These are phyloP conservation scores for Tenthredo amoena DNA, from an alignment of 2,888 invertebrate species.

Conservation along the genomic window DNA sequence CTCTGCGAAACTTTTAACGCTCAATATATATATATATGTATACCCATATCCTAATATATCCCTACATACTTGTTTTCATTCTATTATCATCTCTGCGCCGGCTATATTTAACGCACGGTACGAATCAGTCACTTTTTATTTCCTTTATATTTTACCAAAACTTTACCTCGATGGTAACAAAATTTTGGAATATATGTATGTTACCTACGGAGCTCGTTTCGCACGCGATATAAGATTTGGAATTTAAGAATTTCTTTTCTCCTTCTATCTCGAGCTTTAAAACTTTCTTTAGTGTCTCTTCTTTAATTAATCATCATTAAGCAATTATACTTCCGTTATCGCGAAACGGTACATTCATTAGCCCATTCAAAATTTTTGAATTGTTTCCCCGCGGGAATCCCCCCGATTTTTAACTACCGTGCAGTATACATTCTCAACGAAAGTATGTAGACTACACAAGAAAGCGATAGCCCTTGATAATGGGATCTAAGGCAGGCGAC, in stretches of 20 bases:
- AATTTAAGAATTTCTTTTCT: not conserved
- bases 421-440: not conserved
- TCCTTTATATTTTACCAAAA: not conserved
- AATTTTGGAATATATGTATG: not conserved
- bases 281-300: not conserved
- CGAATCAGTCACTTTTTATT: conserved; percentile 1
- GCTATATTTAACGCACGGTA: conserved; percentile 38
- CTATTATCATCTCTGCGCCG: not conserved
- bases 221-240: not conserved
- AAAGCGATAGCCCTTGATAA: conserved; percentile 37
- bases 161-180: not conserved
- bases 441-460: not conserved
- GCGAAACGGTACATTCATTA: not conserved
- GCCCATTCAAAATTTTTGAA: not conserved
- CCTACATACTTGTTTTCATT: conserved; percentile 27
- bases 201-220: no score
- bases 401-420: not conserved
- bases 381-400: not conserved
- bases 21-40: not conserved
- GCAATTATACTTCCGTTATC: not conserved
- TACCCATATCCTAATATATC: not conserved
- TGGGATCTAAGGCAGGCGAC: conserved; percentile 24
- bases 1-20: conserved; percentile 19
- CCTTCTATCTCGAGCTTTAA: conserved; percentile 2
- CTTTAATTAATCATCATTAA: not conserved